phyloP scores from a whole-genome alignment of 2,113 vertebrate species.

The Ceyx cyanopectus region DNA sequence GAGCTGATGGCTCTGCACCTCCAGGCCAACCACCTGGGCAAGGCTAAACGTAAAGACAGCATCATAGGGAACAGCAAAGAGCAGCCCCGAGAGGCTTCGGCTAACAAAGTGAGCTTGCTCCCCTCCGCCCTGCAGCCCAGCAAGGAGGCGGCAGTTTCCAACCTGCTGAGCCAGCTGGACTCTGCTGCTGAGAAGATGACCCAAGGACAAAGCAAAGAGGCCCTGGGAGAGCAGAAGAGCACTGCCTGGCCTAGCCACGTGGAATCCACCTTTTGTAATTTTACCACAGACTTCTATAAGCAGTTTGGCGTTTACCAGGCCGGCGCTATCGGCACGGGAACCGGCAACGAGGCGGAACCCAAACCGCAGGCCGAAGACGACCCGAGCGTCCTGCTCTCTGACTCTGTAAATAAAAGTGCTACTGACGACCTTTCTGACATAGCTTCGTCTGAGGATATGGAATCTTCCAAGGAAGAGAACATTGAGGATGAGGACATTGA shows the following conservation, averaged over 20 bases:
- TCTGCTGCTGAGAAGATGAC: slow-evolving; percentile 75
- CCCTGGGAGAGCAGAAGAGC: slow-evolving; percentile 82
- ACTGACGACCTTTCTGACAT: slow-evolving; percentile 87
- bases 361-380: slow-evolving; percentile 80
- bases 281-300: slow-evolving; percentile 95
- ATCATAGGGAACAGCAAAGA: slow-evolving; percentile 82
- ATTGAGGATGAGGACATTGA: slow-evolving; percentile 89
- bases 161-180: slow-evolving; percentile 70
- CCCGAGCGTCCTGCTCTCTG: slow-evolving; percentile 76
- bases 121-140: slow-evolving; percentile 64
- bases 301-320: slow-evolving; percentile 87
- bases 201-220: slow-evolving; percentile 79
- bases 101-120: slow-evolving; percentile 76
- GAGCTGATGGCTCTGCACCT: slow-evolving; percentile 98
- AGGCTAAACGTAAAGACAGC: slow-evolving; percentile 83
- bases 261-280: slow-evolving; percentile 85
- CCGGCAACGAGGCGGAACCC: slow-evolving; percentile 73
- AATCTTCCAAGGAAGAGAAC: slow-evolving; percentile 85
- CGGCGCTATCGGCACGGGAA: slow-evolving; percentile 74
- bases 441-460: slow-evolving; percentile 88
- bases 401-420: slow-evolving; percentile 75
- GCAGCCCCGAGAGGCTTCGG: slow-evolving; percentile 74
- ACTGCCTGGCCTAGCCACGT: slow-evolving; percentile 86
- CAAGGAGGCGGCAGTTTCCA: slow-evolving; percentile 79
- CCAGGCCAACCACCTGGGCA: slow-evolving; percentile 95